Evolutionary conservation across 2,113 vertebrate species (phyloP).

Genomic region (Clarias gariepinus): DNA sequence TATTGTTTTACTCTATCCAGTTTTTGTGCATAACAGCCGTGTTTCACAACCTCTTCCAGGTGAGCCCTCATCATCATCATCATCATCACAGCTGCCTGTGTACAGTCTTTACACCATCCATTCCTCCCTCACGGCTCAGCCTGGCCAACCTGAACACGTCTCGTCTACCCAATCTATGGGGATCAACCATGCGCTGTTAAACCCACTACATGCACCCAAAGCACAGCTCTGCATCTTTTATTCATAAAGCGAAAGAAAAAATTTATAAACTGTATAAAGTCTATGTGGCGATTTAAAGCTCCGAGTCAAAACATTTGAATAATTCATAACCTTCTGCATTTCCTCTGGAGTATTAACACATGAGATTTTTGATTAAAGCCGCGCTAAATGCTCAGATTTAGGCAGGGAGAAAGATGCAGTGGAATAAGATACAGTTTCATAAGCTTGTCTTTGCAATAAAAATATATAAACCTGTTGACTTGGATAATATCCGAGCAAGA

Average conservation of each 20-base stretch:
- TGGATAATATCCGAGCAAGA: not conserved
- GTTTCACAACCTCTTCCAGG: not conserved
- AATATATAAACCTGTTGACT: not conserved
- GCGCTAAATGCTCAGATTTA: conserved; percentile 23
- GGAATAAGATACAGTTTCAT: not conserved
- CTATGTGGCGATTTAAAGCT: conserved; percentile 39
- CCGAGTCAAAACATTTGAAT: conserved; percentile 55
- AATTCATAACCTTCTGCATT: conserved; percentile 49
- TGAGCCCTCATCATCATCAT: conserved; percentile 9
- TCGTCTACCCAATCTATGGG: conserved; percentile 3
- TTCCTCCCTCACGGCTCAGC: not conserved
- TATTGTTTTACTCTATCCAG: not conserved
- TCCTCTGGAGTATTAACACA: conserved; percentile 46
- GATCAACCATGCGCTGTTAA: conserved; percentile 28
- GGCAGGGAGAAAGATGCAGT: not conserved
- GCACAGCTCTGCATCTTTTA: conserved; percentile 51
- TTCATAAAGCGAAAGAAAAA: conserved; percentile 49
- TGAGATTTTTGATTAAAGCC: conserved; percentile 42
- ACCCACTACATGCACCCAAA: conserved; percentile 23
- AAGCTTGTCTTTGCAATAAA: not conserved
- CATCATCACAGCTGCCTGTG: not conserved
- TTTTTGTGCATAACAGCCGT: not conserved
- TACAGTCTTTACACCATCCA: not conserved
- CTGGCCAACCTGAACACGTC: not conserved
- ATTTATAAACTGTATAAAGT: conserved; percentile 38